Percentiles rank a stretch among this genome's conserved stretches.
Evolutionary conservation across 2,113 vertebrate species (phyloP).

Genomic region (Ancistrus triradiatus): DNA sequence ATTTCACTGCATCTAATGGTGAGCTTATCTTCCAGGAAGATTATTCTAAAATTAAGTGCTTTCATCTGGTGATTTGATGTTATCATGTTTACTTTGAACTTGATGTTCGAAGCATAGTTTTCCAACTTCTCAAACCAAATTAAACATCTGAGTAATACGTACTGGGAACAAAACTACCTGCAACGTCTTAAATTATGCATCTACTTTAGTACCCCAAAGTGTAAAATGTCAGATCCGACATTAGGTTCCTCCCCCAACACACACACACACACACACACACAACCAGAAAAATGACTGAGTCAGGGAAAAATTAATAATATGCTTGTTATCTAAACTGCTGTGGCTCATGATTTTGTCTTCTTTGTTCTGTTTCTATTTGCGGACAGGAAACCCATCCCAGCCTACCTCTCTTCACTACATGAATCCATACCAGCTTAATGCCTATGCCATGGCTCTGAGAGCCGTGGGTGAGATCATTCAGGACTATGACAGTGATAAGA

Average conservation of each 20-base stretch:
- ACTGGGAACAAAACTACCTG: no score
- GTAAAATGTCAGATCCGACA: no score
- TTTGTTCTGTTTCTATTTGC: constrained; percentile 17
- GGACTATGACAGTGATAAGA: constrained; percentile 97
- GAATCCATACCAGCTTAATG: constrained; percentile 96
- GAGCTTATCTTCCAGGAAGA: constrained; percentile 57
- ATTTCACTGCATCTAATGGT: constrained; percentile 99
- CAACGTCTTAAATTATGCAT: constrained; percentile 11
- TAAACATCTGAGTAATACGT: no score
- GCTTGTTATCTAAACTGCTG: not conserved
- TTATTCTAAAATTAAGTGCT: constrained; percentile 18
- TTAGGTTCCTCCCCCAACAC: no score
- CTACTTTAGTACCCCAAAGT: constrained; percentile 1
- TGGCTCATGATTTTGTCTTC: constrained; percentile 4
- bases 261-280: no score
- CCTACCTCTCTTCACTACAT: constrained; percentile 96
- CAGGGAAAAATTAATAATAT: not conserved
- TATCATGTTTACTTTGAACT: not conserved
- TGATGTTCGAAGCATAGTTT: no score
- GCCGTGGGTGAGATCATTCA: constrained; percentile 96
- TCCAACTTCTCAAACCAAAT: no score
- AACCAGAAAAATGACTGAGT: no score
- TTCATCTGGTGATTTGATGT: constrained; percentile 18
- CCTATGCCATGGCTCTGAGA: constrained; percentile 92
- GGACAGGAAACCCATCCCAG: constrained; percentile 88